Conservation (phyloP, 1,140 invertebrate species). For the Littorina saxatilis region DNA sequence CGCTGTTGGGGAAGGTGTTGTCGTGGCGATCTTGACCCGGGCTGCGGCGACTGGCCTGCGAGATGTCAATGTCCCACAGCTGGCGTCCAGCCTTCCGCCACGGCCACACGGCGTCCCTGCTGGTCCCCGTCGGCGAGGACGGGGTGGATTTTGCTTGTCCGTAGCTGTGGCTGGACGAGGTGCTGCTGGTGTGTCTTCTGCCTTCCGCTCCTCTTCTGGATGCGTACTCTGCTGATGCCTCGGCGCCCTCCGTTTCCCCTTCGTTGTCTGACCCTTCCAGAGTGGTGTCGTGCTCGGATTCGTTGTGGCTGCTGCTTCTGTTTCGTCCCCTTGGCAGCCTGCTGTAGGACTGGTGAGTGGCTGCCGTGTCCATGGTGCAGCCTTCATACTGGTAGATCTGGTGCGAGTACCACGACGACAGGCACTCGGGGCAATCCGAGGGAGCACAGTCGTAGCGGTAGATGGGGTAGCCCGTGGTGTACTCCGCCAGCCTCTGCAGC, state of each 20-base stretch:
- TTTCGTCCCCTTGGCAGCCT: constrained; percentile 9
- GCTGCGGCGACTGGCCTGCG: constrained; percentile 43
- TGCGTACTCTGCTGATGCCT: constrained; percentile 7
- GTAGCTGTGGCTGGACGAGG: background rate
- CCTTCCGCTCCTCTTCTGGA: background rate
- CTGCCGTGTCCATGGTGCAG: constrained; percentile 16
- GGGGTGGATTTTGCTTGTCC: background rate
- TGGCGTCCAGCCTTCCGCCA: constrained; percentile 48
- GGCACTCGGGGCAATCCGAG: constrained; percentile 68
- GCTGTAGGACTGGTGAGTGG: background rate
- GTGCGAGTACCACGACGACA: constrained; percentile 48
- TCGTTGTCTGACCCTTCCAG: constrained; percentile 31
- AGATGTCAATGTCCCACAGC: constrained; percentile 63
- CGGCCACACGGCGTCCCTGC: constrained; percentile 35
- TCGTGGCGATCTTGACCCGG: constrained; percentile 32
- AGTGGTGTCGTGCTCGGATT: background rate
- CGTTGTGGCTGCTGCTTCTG: constrained; percentile 5
- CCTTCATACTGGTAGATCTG: constrained; percentile 57
- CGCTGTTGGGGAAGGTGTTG: constrained; percentile 58
- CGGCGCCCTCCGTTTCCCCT: background rate
- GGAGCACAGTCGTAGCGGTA: constrained; percentile 67
- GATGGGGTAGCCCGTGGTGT: constrained; percentile 70
- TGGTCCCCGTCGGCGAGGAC: background rate
- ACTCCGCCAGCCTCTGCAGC: constrained; percentile 65
- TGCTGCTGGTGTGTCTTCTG: background rate